These are phyloP conservation scores for Lethrus apterus DNA, from an alignment of 1,140 invertebrate genomes.

Conservation along the genomic window DNA sequence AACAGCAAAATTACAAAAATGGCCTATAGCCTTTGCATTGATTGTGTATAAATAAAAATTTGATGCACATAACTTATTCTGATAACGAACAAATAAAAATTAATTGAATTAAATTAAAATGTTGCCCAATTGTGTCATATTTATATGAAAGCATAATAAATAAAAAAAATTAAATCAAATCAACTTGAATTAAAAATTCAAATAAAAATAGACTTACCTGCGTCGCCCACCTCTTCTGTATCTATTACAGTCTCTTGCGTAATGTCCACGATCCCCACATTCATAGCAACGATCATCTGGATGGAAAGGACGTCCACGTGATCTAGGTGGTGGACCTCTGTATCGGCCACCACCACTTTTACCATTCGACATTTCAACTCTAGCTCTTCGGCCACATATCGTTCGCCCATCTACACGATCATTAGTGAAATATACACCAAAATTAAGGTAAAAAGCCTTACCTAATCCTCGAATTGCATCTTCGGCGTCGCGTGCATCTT, in stretches of 20 bases:
- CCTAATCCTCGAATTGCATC: constrained; percentile 77
- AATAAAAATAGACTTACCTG: no score
- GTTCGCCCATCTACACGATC: constrained; percentile 60
- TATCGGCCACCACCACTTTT: constrained; percentile 59
- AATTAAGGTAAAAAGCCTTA: no score
- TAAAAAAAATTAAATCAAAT: no score
- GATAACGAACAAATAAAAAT: no score
- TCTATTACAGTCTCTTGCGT: constrained; percentile 78
- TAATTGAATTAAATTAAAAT: no score
- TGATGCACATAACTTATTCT: no score
- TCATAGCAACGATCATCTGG: constrained; percentile 87
- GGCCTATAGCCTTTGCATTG: no score
- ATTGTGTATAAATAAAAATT: no score
- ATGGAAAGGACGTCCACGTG: constrained; percentile 59
- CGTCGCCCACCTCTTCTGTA: constrained; percentile 48
- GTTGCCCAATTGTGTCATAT: no score
- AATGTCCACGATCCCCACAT: constrained; percentile 85
- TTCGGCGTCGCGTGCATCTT: constrained; percentile 82
- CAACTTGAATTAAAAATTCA: no score
- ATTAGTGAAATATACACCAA: neutral
- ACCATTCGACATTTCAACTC: constrained; percentile 88
- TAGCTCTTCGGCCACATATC: constrained; percentile 80
- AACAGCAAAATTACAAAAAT: no score
- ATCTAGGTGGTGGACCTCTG: constrained; percentile 44
- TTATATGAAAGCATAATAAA: no score